Conservation (phyloP, 2,797 vertebrate species). For the Enteromius argenteus region DNA sequence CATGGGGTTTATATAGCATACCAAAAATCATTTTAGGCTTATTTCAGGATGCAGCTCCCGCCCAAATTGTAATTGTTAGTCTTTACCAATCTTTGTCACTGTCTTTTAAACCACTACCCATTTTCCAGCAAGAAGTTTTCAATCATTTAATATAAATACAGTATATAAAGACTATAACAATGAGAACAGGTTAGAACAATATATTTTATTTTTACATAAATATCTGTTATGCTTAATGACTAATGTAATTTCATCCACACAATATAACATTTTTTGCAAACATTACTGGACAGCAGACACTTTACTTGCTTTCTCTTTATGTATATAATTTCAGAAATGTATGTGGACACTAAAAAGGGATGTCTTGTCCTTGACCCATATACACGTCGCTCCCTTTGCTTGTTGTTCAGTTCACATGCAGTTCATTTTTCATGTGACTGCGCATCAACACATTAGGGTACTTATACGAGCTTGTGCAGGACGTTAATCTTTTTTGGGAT, state of each 20-base stretch:
- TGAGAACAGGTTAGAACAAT: too few relatives aligned
- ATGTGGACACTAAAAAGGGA: background rate
- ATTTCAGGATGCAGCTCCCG: background rate
- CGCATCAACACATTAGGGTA: background rate
- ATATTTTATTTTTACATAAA: too few relatives aligned
- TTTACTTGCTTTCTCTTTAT: background rate
- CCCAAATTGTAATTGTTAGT: background rate
- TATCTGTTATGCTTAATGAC: background rate
- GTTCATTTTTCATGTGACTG: background rate
- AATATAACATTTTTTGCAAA: background rate
- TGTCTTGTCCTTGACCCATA: background rate
- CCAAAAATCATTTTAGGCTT: background rate
- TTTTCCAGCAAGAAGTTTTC: background rate
- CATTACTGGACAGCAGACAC: too few relatives aligned
- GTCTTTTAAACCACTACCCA: background rate
- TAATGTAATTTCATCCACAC: background rate
- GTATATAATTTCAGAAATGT: background rate
- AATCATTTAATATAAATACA: too few relatives aligned
- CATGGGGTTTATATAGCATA: background rate
- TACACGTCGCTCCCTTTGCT: too few relatives aligned
- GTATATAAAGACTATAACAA: too few relatives aligned
- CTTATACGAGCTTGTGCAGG: background rate
- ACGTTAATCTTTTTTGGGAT: background rate
- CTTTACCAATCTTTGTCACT: background rate
- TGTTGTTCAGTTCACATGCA: background rate